Evolutionary conservation across 2,797 vertebrate genomes (phyloP), one percentile per base, ranked within the genome.

Genomic region (Bradypodion ventrale): DNA sequence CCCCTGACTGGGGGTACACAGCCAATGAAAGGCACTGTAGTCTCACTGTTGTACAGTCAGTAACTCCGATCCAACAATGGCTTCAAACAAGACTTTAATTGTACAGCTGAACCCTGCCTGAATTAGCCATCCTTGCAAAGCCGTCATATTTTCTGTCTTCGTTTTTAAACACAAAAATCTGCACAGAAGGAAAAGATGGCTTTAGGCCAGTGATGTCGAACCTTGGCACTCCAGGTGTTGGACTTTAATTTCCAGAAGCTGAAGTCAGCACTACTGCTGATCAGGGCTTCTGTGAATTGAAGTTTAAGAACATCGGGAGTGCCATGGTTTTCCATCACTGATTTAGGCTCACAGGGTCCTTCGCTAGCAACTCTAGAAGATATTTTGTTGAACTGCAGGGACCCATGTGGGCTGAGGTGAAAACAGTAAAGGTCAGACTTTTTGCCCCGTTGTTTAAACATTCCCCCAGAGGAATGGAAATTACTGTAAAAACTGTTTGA

Each of bases 1-100:
- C 79, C 1, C 79, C 89, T 82, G 84, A 87, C 86, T 89, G 79
- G 86, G 82, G 85, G 89, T 72, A 91, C 74, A 87, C 60, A 69
- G 44, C 27, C 86, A 42, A 0, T 85, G 49, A 76, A 56, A 37
- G 29, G 68, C 29, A 78, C 49, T 25, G 12, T 56, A 79, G 83
- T 74, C 72, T 60, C 44, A 78, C 1, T 78, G 72, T 42, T 70
- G 83, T 76, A 80, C 84, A 59, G 83, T 84, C 69, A 81, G 60
- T 72, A 81, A 80, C n/a, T 52, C 87, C 87, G 46, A 49, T 49
- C 46, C 46, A 49, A 49, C 7, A 56, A 19, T 16, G 52, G 19
- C 56, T 56, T 56, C 52, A 56, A 21, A 15, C 23, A 9, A 70
- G 40, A 12, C 40, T 42, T 70, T 42, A 12, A 27, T 70, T 42